Evolutionary conservation across 2,888 invertebrate genomes (phyloP).

Genomic region (Euplagia quadripunctaria): DNA sequence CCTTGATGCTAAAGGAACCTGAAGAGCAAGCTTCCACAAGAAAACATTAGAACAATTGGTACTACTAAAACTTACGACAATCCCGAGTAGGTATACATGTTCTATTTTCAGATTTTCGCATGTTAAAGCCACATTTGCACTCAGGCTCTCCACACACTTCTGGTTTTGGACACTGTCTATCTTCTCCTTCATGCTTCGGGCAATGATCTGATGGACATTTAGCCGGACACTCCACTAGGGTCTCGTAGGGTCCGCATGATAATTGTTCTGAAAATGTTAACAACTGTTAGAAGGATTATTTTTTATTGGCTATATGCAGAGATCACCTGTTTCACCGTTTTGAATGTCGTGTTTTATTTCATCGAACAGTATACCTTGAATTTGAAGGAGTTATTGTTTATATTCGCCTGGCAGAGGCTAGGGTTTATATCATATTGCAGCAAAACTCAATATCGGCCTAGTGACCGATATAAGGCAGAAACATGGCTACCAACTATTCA

Average conservation of each 20-base stretch:
- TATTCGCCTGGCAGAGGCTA: too few species aligned
- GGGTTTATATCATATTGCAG: too few species aligned
- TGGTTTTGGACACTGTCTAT: constrained; percentile 6
- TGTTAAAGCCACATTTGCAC: constrained; percentile 18
- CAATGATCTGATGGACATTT: constrained; percentile 54
- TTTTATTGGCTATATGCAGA: not conserved
- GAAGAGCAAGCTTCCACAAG: not conserved
- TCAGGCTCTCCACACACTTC: not conserved
- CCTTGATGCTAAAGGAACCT: not conserved
- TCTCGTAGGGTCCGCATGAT: constrained; percentile 41
- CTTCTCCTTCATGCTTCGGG: constrained; percentile 9
- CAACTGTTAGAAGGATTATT: not conserved
- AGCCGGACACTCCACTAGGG: constrained; percentile 52
- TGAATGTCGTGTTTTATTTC: too few species aligned
- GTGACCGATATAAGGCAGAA: too few species aligned
- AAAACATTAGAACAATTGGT: not conserved
- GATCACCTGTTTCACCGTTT: too few species aligned
- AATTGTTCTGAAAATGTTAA: constrained; percentile 6
- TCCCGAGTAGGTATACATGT: constrained; percentile 33
- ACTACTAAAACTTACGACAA: constrained; percentile 6
- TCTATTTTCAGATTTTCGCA: constrained; percentile 10
- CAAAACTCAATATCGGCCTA: too few species aligned
- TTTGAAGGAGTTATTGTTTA: too few species aligned
- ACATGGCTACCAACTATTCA: too few species aligned
- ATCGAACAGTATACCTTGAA: too few species aligned